Percentiles rank a stretch among this genome's conserved stretches.
Conservation (phyloP, 2,888 invertebrate genomes). For the Heliconius aoede region DNA sequence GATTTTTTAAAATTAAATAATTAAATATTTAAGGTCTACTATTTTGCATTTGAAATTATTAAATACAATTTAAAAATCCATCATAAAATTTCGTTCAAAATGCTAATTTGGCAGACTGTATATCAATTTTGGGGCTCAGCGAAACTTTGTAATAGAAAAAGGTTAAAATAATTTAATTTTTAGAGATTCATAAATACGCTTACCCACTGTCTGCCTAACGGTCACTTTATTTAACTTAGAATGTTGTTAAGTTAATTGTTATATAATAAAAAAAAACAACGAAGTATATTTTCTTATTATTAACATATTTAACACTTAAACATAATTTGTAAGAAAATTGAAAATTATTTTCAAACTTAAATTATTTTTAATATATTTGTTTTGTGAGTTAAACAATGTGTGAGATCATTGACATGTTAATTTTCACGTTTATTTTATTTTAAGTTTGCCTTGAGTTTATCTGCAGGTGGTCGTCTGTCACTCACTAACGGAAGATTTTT, state of each 20-base stretch:
- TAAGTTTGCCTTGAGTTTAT: too few relatives aligned
- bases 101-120: constrained; percentile 4
- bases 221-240: background rate
- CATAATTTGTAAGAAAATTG: too few relatives aligned
- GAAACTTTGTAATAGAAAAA: background rate
- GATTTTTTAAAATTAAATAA: too few relatives aligned
- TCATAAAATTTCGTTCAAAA: background rate
- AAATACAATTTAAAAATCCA: background rate
- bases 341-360: too few relatives aligned
- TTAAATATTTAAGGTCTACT: background rate
- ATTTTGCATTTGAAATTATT: background rate
- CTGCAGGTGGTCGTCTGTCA: too few relatives aligned
- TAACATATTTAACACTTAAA: too few relatives aligned
- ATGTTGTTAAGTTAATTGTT: background rate
- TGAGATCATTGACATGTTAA: too few relatives aligned
- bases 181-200: background rate
- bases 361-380: too few relatives aligned
- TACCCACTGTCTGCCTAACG: background rate
- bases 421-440: too few relatives aligned
- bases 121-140: background rate
- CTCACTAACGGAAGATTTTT: too few relatives aligned
- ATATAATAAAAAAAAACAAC: background rate
- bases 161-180: background rate
- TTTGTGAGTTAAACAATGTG: too few relatives aligned
- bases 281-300: too few relatives aligned